Conservation (phyloP, 2,113 vertebrate genomes). For the Microcebus ravelobensis region DNA sequence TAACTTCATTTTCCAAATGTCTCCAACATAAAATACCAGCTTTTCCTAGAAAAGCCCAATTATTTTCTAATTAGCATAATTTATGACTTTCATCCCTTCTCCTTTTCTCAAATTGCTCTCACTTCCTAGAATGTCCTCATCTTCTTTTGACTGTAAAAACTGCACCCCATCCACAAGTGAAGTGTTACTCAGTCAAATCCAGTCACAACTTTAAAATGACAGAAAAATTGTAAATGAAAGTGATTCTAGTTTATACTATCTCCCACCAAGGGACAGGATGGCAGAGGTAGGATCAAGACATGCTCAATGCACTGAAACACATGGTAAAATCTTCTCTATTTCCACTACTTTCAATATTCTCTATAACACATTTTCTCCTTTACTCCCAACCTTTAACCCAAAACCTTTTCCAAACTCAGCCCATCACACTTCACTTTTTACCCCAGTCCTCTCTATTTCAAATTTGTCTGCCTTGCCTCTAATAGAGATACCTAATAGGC, state of each 20-base stretch:
- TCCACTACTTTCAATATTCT: not conserved
- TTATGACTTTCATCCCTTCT: not conserved
- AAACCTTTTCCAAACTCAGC: not conserved
- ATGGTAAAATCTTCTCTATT: not conserved
- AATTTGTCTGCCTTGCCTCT: not conserved
- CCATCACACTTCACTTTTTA: not conserved
- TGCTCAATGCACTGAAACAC: not conserved
- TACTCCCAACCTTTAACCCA: not conserved
- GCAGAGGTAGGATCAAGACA: not conserved
- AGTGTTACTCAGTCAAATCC: not conserved
- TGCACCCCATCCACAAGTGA: not conserved
- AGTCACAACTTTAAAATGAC: constrained; percentile 23
- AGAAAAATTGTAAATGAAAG: constrained; percentile 23
- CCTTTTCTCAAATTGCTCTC: constrained; percentile 41
- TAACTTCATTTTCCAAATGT: constrained; percentile 15
- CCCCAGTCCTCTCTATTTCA: not conserved
- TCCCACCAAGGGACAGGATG: not conserved
- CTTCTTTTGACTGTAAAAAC: constrained; percentile 21
- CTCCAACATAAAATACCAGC: not conserved
- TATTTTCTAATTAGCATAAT: constrained; percentile 17
- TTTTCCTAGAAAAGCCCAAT: not conserved
- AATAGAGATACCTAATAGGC: not conserved
- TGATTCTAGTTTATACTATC: not conserved
- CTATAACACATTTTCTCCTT: not conserved
- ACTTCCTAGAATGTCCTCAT: not conserved